A percentile compares a stretch with the other conserved stretches of the same genome.
phyloP scores from a whole-genome alignment of 2,113 vertebrate genomes.

The Cairina moschata region DNA sequence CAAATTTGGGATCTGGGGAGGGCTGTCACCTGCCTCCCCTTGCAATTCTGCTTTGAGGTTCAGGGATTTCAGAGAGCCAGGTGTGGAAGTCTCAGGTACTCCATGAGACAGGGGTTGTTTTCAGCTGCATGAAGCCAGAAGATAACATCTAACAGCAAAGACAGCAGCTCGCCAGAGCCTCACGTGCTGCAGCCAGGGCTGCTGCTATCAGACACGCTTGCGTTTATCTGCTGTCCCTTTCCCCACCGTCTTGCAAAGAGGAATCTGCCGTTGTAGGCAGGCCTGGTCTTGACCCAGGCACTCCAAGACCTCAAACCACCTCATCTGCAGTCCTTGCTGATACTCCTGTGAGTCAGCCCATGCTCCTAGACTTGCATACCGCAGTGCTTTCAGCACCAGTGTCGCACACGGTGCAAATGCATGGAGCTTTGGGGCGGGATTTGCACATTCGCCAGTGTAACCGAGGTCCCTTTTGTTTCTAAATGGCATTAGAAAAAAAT shows the following conservation, averaged over 20 bases:
- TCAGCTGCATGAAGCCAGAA: not conserved
- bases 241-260: not conserved
- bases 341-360: not conserved
- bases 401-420: not conserved
- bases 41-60: not conserved
- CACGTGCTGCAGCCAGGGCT: rapidly evolving
- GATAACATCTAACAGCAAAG: not conserved
- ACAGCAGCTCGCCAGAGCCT: rapidly evolving
- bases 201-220: not conserved
- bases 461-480: not conserved
- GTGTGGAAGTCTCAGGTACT: not conserved
- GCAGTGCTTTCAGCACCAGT: not conserved
- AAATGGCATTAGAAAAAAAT: not conserved
- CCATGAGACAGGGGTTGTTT: not conserved
- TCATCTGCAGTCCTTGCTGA: not conserved
- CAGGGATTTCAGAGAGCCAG: not conserved
- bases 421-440: not conserved
- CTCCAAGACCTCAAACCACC: not conserved
- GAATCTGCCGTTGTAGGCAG: not conserved
- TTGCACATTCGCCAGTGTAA: not conserved
- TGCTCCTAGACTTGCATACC: not conserved
- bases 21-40: not conserved
- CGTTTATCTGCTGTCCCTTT: not conserved
- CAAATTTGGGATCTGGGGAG: not conserved
- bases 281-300: not conserved